phyloP scores from a whole-genome alignment of 2,888 invertebrate species.

The Morpho achilles region DNA sequence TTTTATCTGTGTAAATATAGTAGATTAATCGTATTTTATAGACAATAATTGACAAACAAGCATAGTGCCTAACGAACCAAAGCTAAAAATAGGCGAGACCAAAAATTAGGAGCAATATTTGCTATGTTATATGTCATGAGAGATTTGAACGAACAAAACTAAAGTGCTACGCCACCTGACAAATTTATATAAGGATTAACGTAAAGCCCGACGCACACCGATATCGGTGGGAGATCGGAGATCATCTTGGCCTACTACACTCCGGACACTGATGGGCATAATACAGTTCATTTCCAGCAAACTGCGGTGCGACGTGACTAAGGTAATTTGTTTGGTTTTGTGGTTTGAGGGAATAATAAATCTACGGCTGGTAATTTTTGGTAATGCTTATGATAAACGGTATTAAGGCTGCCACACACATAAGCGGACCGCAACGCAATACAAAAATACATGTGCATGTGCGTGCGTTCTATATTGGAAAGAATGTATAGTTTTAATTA shows the following conservation, averaged over 20 bases:
- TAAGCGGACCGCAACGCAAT: too few relatives aligned
- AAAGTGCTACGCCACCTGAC: slow-evolving; percentile 77
- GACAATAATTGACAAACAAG: slow-evolving; percentile 7
- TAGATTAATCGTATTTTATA: slow-evolving; percentile 13
- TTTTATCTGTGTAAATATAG: too few relatives aligned
- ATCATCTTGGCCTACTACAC: slow-evolving; percentile 71
- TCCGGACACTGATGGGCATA: slow-evolving; percentile 76
- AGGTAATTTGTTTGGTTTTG: slow-evolving; percentile 57
- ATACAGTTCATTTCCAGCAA: slow-evolving; percentile 74
- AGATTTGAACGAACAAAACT: slow-evolving; percentile 57
- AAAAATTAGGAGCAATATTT: slow-evolving; percentile 56
- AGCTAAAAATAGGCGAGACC: slow-evolving; percentile 20
- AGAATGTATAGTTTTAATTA: too few relatives aligned
- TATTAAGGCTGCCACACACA: too few relatives aligned
- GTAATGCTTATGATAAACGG: too few relatives aligned
- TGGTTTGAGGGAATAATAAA: slow-evolving; percentile 35
- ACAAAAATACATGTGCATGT: too few relatives aligned
- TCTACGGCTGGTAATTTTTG: too few relatives aligned
- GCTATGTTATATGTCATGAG: slow-evolving; percentile 76
- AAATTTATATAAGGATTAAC: slow-evolving; percentile 28
- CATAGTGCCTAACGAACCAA: background rate
- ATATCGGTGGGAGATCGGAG: slow-evolving; percentile 38
- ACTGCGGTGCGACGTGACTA: slow-evolving; percentile 34
- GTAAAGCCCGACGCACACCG: slow-evolving; percentile 33
- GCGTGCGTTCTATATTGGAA: too few relatives aligned